Evolutionary conservation across 1,140 invertebrate species (phyloP).

Genomic region (Drosophila navojoa): DNA sequence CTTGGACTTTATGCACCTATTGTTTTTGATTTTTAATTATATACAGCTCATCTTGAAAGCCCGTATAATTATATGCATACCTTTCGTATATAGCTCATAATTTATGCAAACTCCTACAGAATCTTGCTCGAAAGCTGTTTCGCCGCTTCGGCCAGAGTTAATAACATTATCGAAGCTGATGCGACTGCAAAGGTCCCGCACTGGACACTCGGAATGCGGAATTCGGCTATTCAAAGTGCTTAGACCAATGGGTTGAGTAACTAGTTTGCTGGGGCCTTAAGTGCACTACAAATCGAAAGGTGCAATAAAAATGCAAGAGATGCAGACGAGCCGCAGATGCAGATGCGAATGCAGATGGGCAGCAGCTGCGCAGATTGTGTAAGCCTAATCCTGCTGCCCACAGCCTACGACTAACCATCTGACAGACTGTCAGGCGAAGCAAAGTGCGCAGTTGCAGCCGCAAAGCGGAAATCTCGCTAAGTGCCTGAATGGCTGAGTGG

Average conservation of each 20-base stretch:
- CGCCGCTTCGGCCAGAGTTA: no score
- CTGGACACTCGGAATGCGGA: background rate
- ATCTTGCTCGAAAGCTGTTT: no score
- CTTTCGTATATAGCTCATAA: no score
- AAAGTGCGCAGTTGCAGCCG: constrained; percentile 47
- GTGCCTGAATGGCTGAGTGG: constrained; percentile 30
- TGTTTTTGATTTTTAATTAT: no score
- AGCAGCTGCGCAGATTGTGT: constrained; percentile 46
- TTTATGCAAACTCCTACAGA: no score
- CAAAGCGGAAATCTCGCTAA: constrained; percentile 64
- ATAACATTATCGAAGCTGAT: no score
- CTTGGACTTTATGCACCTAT: no score
- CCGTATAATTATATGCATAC: no score
- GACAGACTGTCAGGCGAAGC: constrained; percentile 33
- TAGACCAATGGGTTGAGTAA: background rate
- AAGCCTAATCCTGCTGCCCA: constrained; percentile 63
- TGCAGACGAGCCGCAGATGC: no score
- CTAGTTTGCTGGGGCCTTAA: background rate
- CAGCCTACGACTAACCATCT: constrained; percentile 38
- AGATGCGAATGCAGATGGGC: constrained; percentile 3
- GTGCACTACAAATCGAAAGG: constrained; percentile 10
- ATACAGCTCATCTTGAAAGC: no score
- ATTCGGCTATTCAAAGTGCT: constrained; percentile 1
- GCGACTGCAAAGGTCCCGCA: background rate
- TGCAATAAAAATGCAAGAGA: constrained; percentile 16